Conservation (phyloP, 2,888 invertebrate genomes). For the Alentia gelatinosa region DNA sequence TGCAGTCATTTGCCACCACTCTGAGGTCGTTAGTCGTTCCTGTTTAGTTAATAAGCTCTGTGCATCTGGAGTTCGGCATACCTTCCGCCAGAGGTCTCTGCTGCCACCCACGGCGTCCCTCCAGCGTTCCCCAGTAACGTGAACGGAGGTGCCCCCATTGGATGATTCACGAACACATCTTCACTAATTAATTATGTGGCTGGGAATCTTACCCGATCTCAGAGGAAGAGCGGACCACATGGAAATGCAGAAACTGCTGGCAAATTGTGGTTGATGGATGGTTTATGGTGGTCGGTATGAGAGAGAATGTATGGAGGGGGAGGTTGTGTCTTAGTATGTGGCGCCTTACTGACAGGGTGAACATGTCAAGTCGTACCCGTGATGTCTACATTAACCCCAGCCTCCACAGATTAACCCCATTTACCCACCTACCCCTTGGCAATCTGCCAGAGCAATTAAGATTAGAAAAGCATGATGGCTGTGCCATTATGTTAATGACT, state of each 20-base stretch:
- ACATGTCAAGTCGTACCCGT: not conserved
- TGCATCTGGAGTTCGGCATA: not conserved
- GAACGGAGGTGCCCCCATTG: too few relatives aligned
- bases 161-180: too few relatives aligned
- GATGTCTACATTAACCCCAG: not conserved
- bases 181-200: too few relatives aligned
- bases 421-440: not conserved
- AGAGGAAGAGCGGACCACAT: too few relatives aligned
- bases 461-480: not conserved
- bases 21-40: not conserved
- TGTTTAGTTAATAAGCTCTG: not conserved
- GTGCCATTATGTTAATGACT: not conserved
- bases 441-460: not conserved
- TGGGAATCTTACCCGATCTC: too few relatives aligned
- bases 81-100: too few relatives aligned
- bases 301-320: too few relatives aligned
- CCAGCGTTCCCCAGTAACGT: too few relatives aligned
- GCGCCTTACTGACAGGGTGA: too few relatives aligned
- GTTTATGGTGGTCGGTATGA: not conserved
- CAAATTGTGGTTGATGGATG: not conserved
- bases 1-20: not conserved
- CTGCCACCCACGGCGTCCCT: too few relatives aligned
- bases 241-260: too few relatives aligned
- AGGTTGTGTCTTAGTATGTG: too few relatives aligned
- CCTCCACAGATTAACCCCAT: not conserved